Evolutionary conservation across 2,113 vertebrate species (phyloP).

Genomic region (Hypocryptadius cinnamomeus): DNA sequence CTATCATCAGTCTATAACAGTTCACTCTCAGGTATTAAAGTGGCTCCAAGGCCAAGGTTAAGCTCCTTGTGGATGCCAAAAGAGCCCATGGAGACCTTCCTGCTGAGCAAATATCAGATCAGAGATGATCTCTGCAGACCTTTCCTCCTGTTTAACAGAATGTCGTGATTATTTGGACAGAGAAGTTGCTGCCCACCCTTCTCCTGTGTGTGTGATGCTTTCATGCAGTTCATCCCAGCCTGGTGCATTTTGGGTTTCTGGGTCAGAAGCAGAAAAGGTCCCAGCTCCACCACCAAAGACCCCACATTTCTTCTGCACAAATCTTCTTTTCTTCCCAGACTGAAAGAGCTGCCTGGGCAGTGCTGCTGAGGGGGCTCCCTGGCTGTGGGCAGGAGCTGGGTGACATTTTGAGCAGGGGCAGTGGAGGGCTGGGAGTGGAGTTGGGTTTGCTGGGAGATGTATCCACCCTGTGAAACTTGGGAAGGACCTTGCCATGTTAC

Average conservation of each 20-base stretch:
- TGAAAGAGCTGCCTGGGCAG: not conserved
- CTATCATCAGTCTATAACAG: not conserved
- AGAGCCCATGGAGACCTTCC: not conserved
- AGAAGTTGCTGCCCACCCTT: not conserved
- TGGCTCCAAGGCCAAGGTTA: not conserved
- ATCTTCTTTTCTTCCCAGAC: not conserved
- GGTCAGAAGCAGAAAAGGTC: not conserved
- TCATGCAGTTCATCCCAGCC: not conserved
- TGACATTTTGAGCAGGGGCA: not conserved
- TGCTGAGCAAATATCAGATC: not conserved
- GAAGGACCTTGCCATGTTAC: slow-evolving; percentile 31
- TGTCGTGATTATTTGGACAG: not conserved
- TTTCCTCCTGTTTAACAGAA: not conserved
- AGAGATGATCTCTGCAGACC: not conserved
- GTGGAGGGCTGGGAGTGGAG: not conserved
- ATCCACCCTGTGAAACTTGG: not conserved
- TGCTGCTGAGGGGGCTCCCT: not conserved
- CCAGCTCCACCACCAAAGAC: not conserved
- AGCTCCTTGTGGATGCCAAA: not conserved
- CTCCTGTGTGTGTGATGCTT: not conserved
- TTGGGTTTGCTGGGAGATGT: not conserved
- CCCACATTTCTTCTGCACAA: not conserved
- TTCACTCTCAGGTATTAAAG: not conserved
- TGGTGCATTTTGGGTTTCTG: not conserved
- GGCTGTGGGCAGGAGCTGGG: not conserved